Evolutionary conservation across 2,113 vertebrate species (phyloP).

Genomic region (Tetraodon nigroviridis): DNA sequence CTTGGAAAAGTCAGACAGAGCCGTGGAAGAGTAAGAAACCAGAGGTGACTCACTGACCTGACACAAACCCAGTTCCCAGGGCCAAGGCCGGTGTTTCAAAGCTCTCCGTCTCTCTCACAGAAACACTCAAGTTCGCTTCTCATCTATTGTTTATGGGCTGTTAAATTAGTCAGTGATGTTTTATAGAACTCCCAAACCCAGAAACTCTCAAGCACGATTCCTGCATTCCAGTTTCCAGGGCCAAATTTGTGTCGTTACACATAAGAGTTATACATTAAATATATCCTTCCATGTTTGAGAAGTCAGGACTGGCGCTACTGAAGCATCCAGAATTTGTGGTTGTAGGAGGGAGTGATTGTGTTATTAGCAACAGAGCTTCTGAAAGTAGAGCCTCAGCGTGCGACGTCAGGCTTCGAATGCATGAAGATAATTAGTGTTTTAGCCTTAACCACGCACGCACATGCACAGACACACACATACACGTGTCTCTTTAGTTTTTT

Average conservation of each 20-base stretch:
- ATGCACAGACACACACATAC: too few species aligned
- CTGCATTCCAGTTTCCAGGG: conserved; percentile 18
- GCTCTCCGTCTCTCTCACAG: conserved; percentile 14
- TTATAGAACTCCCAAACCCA: conserved; percentile 21
- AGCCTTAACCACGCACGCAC: too few species aligned
- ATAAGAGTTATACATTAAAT: conserved; percentile 28
- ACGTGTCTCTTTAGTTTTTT: neutral
- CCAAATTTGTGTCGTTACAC: neutral
- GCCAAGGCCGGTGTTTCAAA: conserved; percentile 12
- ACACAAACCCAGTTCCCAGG: conserved; percentile 9
- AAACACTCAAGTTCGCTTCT: conserved; percentile 31
- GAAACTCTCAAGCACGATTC: conserved; percentile 19
- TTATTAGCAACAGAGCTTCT: too few species aligned
- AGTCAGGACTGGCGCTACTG: too few species aligned
- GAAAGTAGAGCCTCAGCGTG: too few species aligned
- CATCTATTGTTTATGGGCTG: conserved; percentile 51
- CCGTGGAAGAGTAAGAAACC: conserved; percentile 9
- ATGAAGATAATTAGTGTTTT: neutral
- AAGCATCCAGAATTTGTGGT: too few species aligned
- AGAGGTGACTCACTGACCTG: conserved; percentile 2
- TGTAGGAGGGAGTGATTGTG: too few species aligned
- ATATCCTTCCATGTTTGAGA: conserved; percentile 19
- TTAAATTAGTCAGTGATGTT: conserved; percentile 45
- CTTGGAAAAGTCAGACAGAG: conserved; percentile 8
- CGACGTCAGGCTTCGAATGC: conserved; percentile 7